Evolutionary conservation across 2,888 invertebrate species (phyloP).

Genomic region (Drosophila mulleri): DNA sequence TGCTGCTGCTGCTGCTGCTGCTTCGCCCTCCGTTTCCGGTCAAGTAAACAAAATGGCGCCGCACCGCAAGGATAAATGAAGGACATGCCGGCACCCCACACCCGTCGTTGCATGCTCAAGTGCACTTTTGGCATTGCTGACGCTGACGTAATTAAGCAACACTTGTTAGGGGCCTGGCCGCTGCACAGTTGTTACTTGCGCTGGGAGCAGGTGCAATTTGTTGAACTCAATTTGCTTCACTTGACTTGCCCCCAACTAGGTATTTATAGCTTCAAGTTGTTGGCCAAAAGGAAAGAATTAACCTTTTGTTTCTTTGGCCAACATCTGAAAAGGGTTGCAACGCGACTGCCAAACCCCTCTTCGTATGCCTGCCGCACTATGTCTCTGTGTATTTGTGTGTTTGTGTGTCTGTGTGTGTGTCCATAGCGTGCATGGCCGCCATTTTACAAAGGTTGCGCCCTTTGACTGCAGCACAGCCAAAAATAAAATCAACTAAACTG

Average conservation of each 20-base stretch:
- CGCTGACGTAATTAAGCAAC: slow-evolving; percentile 77
- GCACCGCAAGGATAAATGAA: slow-evolving; percentile 60
- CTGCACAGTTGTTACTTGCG: slow-evolving; percentile 5
- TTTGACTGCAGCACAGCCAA: slow-evolving; percentile 20
- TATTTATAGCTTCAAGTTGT: slow-evolving; percentile 52
- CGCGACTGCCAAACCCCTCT: slow-evolving; percentile 1
- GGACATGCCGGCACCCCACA: slow-evolving; percentile 37
- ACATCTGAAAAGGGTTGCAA: slow-evolving; percentile 29
- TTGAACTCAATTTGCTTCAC: slow-evolving; percentile 73
- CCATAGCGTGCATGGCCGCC: slow-evolving; percentile 56
- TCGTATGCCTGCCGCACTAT: too few relatives aligned
- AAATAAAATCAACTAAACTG: slow-evolving; percentile 12
- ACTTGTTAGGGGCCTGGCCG: slow-evolving; percentile 58
- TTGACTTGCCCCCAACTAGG: slow-evolving; percentile 45
- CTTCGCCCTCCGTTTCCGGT: slow-evolving; percentile 67
- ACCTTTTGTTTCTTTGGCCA: slow-evolving; percentile 27
- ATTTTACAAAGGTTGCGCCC: slow-evolving; percentile 47
- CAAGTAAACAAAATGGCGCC: slow-evolving; percentile 58
- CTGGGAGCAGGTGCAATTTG: slow-evolving; percentile 72
- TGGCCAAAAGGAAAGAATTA: slow-evolving; percentile 47
- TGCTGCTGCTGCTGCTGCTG: slow-evolving; percentile 23
- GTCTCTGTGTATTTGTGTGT: background rate
- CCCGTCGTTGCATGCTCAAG: slow-evolving; percentile 64
- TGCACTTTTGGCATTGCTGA: slow-evolving; percentile 65
- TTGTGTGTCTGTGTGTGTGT: background rate